Evolutionary conservation across 2,113 vertebrate genomes (phyloP).

Genomic region (Glaucidium brasilianum): DNA sequence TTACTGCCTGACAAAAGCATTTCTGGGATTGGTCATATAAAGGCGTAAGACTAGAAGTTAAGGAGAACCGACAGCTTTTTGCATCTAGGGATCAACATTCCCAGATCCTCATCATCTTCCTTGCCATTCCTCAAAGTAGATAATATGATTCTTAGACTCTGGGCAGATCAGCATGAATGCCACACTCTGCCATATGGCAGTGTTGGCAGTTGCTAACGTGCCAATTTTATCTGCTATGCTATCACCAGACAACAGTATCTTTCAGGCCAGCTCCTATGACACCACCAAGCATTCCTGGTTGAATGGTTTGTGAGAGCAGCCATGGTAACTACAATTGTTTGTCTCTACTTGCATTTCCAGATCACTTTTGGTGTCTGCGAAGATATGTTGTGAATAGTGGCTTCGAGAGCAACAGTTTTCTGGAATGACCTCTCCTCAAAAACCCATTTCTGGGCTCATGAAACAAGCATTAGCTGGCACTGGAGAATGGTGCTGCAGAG

Average conservation of each 20-base stretch:
- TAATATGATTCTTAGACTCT: neutral
- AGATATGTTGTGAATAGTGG: neutral
- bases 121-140: neutral
- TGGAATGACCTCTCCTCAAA: neutral
- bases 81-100: neutral
- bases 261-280: neutral
- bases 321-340: neutral
- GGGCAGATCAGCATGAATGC: neutral
- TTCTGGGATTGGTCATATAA: neutral
- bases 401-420: neutral
- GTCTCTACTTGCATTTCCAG: neutral
- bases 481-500: neutral
- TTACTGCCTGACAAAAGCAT: neutral
- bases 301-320: neutral
- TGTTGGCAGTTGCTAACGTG: fast-evolving
- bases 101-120: neutral
- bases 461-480: neutral
- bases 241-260: neutral
- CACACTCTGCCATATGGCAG: neutral
- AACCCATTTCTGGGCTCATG: neutral
- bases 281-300: neutral
- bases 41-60: neutral
- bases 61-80: fast-evolving
- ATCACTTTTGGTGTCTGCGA: neutral
- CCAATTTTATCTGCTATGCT: neutral